These are phyloP conservation scores for Micronycteris hirsuta DNA, from an alignment of 2,113 vertebrate genomes.

Conservation along the genomic window DNA sequence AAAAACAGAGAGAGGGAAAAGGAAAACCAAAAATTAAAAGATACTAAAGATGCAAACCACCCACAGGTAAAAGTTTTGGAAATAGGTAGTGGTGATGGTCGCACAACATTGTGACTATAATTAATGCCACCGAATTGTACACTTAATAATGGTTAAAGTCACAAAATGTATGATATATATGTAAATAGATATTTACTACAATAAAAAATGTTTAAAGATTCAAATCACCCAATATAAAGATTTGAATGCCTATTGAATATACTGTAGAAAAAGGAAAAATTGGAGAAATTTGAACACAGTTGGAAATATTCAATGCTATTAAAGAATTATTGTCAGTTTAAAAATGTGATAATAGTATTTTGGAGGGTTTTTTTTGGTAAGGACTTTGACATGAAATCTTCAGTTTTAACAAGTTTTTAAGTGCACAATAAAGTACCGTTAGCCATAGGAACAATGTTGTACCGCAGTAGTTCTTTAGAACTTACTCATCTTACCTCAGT, in stretches of 20 bases:
- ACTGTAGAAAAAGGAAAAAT: background rate
- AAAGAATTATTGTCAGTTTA: background rate
- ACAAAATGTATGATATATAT: background rate
- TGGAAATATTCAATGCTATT: background rate
- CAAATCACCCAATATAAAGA: background rate
- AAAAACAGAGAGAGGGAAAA: background rate
- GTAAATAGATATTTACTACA: background rate
- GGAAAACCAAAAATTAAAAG: background rate
- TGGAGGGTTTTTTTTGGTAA: background rate
- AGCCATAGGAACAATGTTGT: background rate
- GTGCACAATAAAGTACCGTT: background rate
- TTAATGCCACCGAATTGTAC: background rate
- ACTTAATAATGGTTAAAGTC: background rate
- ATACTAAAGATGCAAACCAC: background rate
- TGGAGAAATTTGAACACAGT: background rate
- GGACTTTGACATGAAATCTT: background rate
- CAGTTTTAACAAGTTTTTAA: background rate
- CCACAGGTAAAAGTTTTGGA: background rate
- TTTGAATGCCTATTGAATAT: background rate
- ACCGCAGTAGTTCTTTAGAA: background rate
- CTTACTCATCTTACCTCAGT: background rate
- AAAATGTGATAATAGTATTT: background rate
- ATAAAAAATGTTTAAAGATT: background rate
- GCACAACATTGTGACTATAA: background rate
- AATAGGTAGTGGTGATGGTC: background rate